Evolutionary conservation across 2,113 vertebrate genomes (phyloP).

Genomic region (Erythrocercus mccallii): DNA sequence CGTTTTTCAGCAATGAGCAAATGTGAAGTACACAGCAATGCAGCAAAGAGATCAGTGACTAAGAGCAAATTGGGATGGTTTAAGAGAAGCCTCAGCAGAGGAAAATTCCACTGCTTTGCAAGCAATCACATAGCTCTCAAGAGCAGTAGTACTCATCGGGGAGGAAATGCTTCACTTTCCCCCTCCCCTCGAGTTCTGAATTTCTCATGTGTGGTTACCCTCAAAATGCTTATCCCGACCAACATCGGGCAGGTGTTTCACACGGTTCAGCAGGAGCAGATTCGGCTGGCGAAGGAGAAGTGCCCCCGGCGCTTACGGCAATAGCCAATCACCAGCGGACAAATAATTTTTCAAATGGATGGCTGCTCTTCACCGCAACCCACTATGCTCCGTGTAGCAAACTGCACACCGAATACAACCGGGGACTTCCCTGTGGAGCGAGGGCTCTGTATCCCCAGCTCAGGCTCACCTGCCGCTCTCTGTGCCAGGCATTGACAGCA

Average conservation of each 20-base stretch:
- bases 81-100: constrained; percentile 45
- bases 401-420: rapidly evolving
- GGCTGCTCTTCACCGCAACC: background rate
- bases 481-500: background rate
- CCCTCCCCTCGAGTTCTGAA: background rate
- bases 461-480: background rate
- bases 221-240: background rate
- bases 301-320: background rate
- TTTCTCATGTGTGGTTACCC: background rate
- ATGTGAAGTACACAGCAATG: constrained; percentile 6
- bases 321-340: background rate
- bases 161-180: background rate
- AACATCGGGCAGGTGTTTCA: background rate
- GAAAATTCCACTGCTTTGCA: constrained; percentile 66
- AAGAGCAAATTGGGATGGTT: constrained; percentile 36
- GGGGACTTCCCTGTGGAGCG: background rate
- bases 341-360: background rate
- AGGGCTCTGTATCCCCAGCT: rapidly evolving
- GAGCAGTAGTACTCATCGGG: background rate
- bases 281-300: background rate
- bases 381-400: background rate
- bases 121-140: background rate
- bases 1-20: background rate
- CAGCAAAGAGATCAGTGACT: constrained; percentile 27
- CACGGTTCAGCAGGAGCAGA: background rate